These are phyloP conservation scores for Typhlomys cinereus DNA, from an alignment of 2,113 vertebrate genomes.

Conservation along the genomic window DNA sequence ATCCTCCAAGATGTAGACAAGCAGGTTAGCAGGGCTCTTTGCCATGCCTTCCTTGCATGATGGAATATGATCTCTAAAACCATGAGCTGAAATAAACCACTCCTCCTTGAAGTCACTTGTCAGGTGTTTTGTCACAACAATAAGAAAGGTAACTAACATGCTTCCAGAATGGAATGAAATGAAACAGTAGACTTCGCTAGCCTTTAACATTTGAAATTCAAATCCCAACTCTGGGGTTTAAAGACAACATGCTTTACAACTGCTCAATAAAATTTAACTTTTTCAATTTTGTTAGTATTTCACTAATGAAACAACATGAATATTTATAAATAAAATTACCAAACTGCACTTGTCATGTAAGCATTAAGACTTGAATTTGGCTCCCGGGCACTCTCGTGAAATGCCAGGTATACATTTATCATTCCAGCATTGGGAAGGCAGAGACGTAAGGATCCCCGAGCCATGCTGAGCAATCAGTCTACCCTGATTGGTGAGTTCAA, in stretches of 20 bases:
- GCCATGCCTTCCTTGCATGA: background rate
- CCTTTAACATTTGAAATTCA: background rate
- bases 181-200: background rate
- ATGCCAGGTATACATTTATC: no score
- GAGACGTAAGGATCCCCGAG: no score
- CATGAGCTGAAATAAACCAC: background rate
- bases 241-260: background rate
- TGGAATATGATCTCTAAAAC: background rate
- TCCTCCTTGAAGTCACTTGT: background rate
- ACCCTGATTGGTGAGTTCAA: no score
- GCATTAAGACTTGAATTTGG: no score
- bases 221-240: background rate
- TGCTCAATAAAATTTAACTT: background rate
- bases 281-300: background rate
- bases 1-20: background rate
- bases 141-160: background rate
- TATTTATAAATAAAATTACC: background rate
- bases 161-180: background rate
- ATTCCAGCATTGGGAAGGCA: no score
- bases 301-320: background rate
- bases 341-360: no score
- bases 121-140: background rate
- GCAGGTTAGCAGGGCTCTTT: background rate
- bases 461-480: no score
- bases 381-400: no score